A percentile compares a stretch with the other conserved stretches of the same genome.
These are phyloP conservation scores for Magallana angulata DNA, from an alignment of 1,140 invertebrate genomes.

Conservation along the genomic window DNA sequence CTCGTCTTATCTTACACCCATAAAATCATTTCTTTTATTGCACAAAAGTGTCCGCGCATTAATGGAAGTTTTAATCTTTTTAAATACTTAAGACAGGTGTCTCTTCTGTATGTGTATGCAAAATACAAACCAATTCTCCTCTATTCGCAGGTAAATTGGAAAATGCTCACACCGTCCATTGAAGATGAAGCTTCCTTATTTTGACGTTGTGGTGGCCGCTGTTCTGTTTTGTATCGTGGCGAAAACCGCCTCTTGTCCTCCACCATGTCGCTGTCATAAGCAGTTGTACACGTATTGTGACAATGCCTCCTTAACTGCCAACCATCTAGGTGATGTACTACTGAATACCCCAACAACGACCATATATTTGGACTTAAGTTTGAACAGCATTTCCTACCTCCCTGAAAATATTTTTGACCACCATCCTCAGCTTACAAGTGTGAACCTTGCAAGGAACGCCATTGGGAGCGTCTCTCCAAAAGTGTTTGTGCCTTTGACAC, in stretches of 20 bases:
- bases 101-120: background rate
- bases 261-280: slow-evolving; percentile 55
- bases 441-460: slow-evolving; percentile 57
- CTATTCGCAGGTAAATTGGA: slow-evolving; percentile 2
- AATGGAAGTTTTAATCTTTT: slow-evolving; percentile 2
- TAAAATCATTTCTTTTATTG: slow-evolving; percentile 34
- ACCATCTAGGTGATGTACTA: slow-evolving; percentile 34
- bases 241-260: slow-evolving; percentile 49
- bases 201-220: background rate
- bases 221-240: background rate
- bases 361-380: slow-evolving; percentile 60
- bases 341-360: slow-evolving; percentile 47
- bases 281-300: slow-evolving; percentile 64
- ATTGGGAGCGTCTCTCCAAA: slow-evolving; percentile 40
- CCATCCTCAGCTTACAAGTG: slow-evolving; percentile 56
- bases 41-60: slow-evolving; percentile 17
- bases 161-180: slow-evolving; percentile 36
- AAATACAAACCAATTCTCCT: background rate
- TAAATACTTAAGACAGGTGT: slow-evolving; percentile 11
- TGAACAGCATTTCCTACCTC: slow-evolving; percentile 52
- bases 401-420: slow-evolving; percentile 35
- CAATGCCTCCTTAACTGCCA: slow-evolving; percentile 33
- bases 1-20: slow-evolving; percentile 11
- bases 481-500: slow-evolving; percentile 46
- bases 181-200: slow-evolving; percentile 3